phyloP scores from a whole-genome alignment of 2,888 invertebrate species.

The Rhagophthalmus giganteus region DNA sequence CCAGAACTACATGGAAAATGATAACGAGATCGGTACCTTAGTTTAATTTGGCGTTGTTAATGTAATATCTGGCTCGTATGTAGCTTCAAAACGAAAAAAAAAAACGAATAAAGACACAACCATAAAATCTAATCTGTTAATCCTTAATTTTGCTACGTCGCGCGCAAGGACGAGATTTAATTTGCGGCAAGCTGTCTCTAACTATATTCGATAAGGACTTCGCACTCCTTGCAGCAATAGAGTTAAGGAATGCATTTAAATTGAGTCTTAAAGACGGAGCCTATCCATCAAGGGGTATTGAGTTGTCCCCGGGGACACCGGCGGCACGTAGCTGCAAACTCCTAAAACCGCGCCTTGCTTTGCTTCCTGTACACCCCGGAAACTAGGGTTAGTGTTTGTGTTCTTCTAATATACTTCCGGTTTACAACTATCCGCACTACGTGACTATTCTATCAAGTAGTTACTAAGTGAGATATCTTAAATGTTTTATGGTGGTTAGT shows the following conservation, averaged over 20 bases:
- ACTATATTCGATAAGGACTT: slow-evolving; percentile 29
- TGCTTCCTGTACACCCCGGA: slow-evolving; percentile 24
- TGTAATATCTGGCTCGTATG: too few relatives aligned
- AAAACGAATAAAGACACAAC: too few relatives aligned
- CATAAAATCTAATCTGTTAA: background rate
- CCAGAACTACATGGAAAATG: too few relatives aligned
- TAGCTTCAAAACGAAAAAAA: background rate
- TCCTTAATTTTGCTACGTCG: background rate
- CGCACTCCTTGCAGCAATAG: slow-evolving; percentile 38
- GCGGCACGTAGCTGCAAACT: slow-evolving; percentile 39
- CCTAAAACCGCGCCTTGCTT: slow-evolving; percentile 17
- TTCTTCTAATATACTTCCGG: slow-evolving; percentile 30
- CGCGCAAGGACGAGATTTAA: background rate
- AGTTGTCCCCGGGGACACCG: slow-evolving; percentile 40
- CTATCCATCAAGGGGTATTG: slow-evolving; percentile 50
- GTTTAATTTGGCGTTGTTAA: background rate
- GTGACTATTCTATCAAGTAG: slow-evolving; percentile 19
- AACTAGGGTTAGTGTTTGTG: slow-evolving; percentile 25
- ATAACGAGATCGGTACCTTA: too few relatives aligned
- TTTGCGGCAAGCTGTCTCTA: slow-evolving; percentile 20
- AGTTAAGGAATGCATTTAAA: slow-evolving; percentile 52
- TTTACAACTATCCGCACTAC: slow-evolving; percentile 21
- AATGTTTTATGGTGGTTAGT: background rate
- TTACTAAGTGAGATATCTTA: background rate
- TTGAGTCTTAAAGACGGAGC: slow-evolving; percentile 50